phyloP scores from a whole-genome alignment of 2,797 vertebrate species.

The Pipistrellus kuhlii region DNA sequence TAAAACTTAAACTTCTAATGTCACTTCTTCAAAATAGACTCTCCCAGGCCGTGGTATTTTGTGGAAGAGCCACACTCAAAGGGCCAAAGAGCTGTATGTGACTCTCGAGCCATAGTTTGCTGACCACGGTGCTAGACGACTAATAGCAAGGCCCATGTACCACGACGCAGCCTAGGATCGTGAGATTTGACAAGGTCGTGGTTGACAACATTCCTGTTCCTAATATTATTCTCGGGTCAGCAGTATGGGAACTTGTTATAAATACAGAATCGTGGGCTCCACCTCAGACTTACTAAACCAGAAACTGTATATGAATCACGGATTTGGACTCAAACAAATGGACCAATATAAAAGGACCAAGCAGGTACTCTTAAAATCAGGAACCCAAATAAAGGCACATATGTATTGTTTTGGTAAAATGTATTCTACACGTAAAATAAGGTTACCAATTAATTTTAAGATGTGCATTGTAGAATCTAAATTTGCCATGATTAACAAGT shows the following conservation, averaged over 20 bases:
- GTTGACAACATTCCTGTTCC: not conserved
- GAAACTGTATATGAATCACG: not conserved
- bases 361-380: not conserved
- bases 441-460: constrained; percentile 34
- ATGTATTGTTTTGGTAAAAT: not conserved
- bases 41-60: too few species aligned
- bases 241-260: not conserved
- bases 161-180: not conserved
- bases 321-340: constrained; percentile 13
- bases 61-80: too few species aligned
- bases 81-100: too few species aligned
- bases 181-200: not conserved
- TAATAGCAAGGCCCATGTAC: accelerated
- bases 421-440: constrained; percentile 38
- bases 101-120: too few species aligned
- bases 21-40: too few species aligned
- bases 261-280: not conserved
- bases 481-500: not conserved
- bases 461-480: not conserved
- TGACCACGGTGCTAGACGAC: not conserved
- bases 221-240: not conserved
- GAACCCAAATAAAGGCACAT: not conserved
- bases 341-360: not conserved
- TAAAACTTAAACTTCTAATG: too few species aligned
- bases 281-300: not conserved